Evolutionary conservation across 2,888 invertebrate genomes (phyloP), one percentile per base, ranked within the genome.

Genomic region (Pomacea canaliculata): DNA sequence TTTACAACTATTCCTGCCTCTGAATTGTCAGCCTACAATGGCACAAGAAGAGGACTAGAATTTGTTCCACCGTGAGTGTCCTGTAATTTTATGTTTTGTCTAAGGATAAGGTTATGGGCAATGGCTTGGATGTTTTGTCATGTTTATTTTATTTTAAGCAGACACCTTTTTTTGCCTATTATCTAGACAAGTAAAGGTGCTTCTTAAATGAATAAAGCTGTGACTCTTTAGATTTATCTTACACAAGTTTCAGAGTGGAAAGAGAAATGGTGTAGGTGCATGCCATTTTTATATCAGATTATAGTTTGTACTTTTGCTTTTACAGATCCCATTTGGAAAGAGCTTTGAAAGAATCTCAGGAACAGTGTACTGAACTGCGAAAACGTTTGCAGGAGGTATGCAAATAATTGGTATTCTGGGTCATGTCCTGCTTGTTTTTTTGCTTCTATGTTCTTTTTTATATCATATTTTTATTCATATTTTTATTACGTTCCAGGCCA

Each of bases 311-410:
- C 37, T 37, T 37, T 37, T 37, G 37, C 37, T 37, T 19, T 71
- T 37, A 62, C 77, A 88, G 88, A 63, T 85, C 86, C 27, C 87
- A 87, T 70, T 72, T 87, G 60, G 87, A 88, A 74, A 84, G 86
- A 70, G 83, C 86, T 51, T 77, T 88, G 23, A 87, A 86, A 77
- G 87, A 87, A 71, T 86, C 87, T 10, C 86, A 88, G 79, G 87
- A 87, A 71, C 87, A 88, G 72, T 84, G 86, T 7, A 79, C 83
- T 27, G 85, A 86, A 74, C 79, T 88, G 10, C 81, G 86, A 67
- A 80, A 85, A 68, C 81, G 85, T 37, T 82, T 88, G 19, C 83
- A 85, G 63, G 87, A 88, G 83, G 88, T 87, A 76, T 73, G 75
- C 70, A 27, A 13, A 13, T 48, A 49, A 18, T 59, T 27, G 73